These are phyloP conservation scores for Drosophila sechellia DNA, from an alignment of 1,140 invertebrate species.

Conservation along the genomic window DNA sequence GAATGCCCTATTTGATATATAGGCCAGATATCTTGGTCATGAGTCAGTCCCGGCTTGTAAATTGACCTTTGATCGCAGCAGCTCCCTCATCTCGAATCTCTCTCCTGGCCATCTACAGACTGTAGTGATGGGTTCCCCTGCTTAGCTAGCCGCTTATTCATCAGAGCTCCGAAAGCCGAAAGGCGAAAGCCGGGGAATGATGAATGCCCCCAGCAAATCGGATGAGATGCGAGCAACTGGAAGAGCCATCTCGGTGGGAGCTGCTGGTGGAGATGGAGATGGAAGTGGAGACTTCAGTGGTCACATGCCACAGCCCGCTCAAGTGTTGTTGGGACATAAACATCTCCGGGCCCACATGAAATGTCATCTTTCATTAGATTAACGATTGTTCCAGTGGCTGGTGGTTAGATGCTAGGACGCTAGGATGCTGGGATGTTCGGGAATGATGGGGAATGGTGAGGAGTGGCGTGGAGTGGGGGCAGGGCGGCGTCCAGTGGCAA, in stretches of 20 bases:
- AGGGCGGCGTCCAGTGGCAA: slow-evolving; percentile 28
- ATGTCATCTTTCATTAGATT: slow-evolving; percentile 82
- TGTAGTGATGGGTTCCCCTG: slow-evolving; percentile 11
- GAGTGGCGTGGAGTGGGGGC: too few relatives aligned
- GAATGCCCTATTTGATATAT: slow-evolving; percentile 2
- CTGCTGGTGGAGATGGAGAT: not conserved
- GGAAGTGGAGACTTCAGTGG: slow-evolving; percentile 6
- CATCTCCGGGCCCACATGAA: slow-evolving; percentile 42
- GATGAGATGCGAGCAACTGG: slow-evolving; percentile 36
- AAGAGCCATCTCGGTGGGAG: slow-evolving; percentile 10
- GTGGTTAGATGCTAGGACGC: not conserved
- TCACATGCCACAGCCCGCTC: slow-evolving; percentile 20
- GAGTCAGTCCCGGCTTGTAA: slow-evolving; percentile 2
- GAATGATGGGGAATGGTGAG: not conserved
- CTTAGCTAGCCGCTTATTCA: slow-evolving; percentile 69
- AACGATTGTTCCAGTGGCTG: slow-evolving; percentile 61
- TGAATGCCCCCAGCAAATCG: slow-evolving; percentile 67
- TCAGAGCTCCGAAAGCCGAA: slow-evolving; percentile 37
- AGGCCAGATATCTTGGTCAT: not conserved
- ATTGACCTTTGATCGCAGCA: slow-evolving; percentile 54
- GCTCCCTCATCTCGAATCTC: not conserved
- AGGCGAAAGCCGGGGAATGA: slow-evolving; percentile 43
- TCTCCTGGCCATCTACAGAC: too few relatives aligned
- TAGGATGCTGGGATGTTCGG: too few relatives aligned
- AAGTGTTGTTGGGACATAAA: slow-evolving; percentile 55